A percentile compares a stretch with the other conserved stretches of the same genome.
Evolutionary conservation across 2,888 invertebrate species (phyloP).

Genomic region (Hydrotaea cyrtoneurina): DNA sequence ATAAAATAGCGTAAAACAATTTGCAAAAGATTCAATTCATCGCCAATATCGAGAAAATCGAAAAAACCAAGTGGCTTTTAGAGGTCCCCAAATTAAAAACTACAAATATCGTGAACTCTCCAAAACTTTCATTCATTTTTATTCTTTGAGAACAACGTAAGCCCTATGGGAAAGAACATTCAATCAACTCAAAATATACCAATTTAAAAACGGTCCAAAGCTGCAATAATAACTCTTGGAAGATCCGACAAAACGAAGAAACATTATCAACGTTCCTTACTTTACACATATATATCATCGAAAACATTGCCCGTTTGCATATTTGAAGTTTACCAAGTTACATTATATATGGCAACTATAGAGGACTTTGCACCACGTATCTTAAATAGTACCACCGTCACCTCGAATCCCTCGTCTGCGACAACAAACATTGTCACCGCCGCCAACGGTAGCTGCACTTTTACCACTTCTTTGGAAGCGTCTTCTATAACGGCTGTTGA

Average conservation of each 20-base stretch:
- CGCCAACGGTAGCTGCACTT: slow-evolving; percentile 32
- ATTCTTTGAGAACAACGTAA: slow-evolving; percentile 6
- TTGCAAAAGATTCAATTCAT: slow-evolving; percentile 17
- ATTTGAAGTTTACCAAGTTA: slow-evolving; percentile 13
- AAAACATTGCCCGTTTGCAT: slow-evolving; percentile 22
- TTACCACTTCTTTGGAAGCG: slow-evolving; percentile 47
- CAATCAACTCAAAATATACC: not conserved
- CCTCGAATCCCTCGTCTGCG: slow-evolving; percentile 56
- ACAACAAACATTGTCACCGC: slow-evolving; percentile 51
- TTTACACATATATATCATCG: slow-evolving; percentile 3
- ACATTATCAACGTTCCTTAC: slow-evolving; percentile 58
- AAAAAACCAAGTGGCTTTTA: slow-evolving; percentile 50
- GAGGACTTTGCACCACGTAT: slow-evolving; percentile 60
- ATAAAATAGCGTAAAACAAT: slow-evolving; percentile 47
- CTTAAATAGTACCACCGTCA: slow-evolving; percentile 58
- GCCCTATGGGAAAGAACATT: slow-evolving; percentile 41
- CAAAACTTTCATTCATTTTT: too few relatives aligned
- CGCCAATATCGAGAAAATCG: slow-evolving; percentile 32
- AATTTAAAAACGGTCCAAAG: not conserved
- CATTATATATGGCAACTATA: slow-evolving; percentile 63
- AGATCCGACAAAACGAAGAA: slow-evolving; percentile 11
- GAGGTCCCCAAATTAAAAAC: slow-evolving; percentile 13
- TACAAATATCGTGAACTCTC: not conserved
- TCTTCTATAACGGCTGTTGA: slow-evolving; percentile 47
- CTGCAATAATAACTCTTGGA: not conserved